Conservation (phyloP, 2,888 invertebrate species). For the Phasia obesa region DNA sequence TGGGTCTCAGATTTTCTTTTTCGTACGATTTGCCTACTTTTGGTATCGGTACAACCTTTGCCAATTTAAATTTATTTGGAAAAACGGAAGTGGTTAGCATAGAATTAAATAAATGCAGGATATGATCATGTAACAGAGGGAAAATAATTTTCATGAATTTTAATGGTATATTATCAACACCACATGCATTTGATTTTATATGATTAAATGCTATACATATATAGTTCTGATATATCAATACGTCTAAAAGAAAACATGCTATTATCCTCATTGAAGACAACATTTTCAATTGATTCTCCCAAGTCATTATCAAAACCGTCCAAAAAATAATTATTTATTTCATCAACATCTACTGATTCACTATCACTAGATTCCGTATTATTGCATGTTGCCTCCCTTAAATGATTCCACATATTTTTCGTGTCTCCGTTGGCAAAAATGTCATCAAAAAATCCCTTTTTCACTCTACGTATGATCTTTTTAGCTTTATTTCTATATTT, state of each 20-base stretch:
- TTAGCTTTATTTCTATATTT: constrained; percentile 20
- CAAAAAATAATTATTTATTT: constrained; percentile 13
- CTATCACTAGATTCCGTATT: neutral
- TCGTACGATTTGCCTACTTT: neutral
- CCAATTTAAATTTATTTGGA: neutral
- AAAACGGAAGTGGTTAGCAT: neutral
- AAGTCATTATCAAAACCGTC: neutral
- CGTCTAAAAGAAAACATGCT: neutral
- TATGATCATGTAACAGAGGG: neutral
- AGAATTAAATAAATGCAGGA: neutral
- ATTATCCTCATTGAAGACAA: neutral
- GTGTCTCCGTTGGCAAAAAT: neutral
- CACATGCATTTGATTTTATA: neutral
- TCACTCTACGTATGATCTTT: constrained; percentile 2
- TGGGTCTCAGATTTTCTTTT: neutral
- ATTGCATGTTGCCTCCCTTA: neutral
- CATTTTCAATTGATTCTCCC: neutral
- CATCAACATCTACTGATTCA: constrained; percentile 2
- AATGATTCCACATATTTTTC: constrained; percentile 3
- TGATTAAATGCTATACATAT: too few relatives aligned
- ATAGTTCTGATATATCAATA: constrained; percentile 1
- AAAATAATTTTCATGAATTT: constrained; percentile 8
- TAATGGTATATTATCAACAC: neutral
- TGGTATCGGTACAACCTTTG: neutral
- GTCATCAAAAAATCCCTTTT: neutral